A percentile compares a stretch with the other conserved stretches of the same genome.
Conservation (phyloP, 2,888 invertebrate genomes). For the Drosophila paranaensis region DNA sequence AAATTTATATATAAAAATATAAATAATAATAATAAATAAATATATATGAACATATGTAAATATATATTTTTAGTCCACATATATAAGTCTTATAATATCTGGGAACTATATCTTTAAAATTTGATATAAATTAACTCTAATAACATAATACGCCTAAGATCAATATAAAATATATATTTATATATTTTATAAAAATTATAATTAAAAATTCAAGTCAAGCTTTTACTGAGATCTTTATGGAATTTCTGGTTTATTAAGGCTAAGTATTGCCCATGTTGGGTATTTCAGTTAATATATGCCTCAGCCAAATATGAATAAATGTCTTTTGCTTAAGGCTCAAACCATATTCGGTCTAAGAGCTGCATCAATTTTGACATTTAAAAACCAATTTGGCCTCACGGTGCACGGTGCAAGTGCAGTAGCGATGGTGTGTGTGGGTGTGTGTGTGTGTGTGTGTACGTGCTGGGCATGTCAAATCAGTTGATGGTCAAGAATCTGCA, state of each 20-base stretch:
- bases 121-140: no score
- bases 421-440: no score
- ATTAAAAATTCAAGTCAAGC: no score
- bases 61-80: no score
- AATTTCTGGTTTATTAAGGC: not conserved
- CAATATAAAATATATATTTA: no score
- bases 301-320: constrained; percentile 24
- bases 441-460: constrained; percentile 39
- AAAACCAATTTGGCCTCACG: constrained; percentile 14
- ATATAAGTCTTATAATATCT: no score
- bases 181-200: no score
- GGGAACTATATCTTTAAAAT: no score
- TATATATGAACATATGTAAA: not conserved
- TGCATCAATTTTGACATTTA: constrained; percentile 9
- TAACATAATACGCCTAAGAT: no score
- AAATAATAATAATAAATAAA: not conserved
- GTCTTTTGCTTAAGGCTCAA: not conserved
- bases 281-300: not conserved
- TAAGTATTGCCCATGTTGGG: not conserved
- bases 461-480: constrained; percentile 57
- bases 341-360: constrained; percentile 3
- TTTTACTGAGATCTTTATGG: not conserved
- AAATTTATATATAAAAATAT: not conserved
- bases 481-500: constrained; percentile 19
- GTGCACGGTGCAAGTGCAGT: not conserved